Evolutionary conservation across 2,113 vertebrate species (phyloP).

Genomic region (Dunckerocampus dactyliophorus): DNA sequence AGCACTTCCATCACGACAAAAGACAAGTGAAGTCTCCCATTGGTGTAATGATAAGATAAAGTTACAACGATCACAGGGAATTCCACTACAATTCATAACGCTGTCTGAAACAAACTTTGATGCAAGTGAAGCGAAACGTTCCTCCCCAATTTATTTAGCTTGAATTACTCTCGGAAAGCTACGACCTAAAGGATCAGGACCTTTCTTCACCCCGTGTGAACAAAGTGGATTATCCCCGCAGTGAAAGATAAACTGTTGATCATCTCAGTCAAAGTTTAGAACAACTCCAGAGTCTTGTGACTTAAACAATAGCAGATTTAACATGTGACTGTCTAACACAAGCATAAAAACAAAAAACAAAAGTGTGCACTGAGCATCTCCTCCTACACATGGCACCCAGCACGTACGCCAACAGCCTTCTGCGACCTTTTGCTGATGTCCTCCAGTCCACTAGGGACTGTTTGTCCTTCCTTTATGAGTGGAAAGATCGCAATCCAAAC

Average conservation of each 20-base stretch:
- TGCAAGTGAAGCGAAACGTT: constrained; percentile 1
- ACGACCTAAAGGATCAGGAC: constrained; percentile 18
- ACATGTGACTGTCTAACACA: background rate
- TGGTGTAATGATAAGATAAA: constrained; percentile 5
- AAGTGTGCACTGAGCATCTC: background rate
- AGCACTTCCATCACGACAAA: constrained; percentile 19
- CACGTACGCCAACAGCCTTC: constrained; percentile 27
- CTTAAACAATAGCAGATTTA: no score
- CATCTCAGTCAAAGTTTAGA: background rate
- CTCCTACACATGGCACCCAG: constrained; percentile 4
- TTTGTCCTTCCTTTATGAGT: constrained; percentile 17
- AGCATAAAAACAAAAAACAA: background rate
- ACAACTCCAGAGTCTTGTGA: background rate
- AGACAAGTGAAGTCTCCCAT: constrained; percentile 5
- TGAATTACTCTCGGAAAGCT: constrained; percentile 16
- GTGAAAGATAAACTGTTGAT: constrained; percentile 28
- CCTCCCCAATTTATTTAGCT: constrained; percentile 19
- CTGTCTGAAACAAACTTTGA: background rate
- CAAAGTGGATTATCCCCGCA: constrained; percentile 31
- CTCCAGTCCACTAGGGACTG: constrained; percentile 2
- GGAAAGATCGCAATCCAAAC: constrained; percentile 9
- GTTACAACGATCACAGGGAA: background rate
- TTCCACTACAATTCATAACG: background rate
- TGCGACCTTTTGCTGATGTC: constrained; percentile 23
- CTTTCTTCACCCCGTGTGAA: constrained; percentile 28